Percentiles rank a stretch among this genome's conserved stretches.
These are phyloP conservation scores for Caenorhabditis becei DNA, from an alignment of 2,888 invertebrate species.

Conservation along the genomic window DNA sequence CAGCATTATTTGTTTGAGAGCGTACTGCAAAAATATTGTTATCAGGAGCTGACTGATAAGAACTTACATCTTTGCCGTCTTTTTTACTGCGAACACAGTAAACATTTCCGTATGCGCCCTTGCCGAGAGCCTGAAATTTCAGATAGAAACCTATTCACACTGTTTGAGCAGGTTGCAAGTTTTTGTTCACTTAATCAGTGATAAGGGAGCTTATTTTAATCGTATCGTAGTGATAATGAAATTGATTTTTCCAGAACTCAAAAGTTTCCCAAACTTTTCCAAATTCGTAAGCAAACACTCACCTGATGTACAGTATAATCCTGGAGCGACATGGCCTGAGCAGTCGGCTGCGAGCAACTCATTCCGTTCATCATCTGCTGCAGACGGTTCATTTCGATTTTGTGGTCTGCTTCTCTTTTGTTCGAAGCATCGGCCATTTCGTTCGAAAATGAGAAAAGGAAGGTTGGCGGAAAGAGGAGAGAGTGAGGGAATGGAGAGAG, in stretches of 20 bases:
- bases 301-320: slow-evolving; percentile 39
- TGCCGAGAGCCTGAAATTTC: slow-evolving; percentile 71
- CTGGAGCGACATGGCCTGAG: neutral
- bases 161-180: neutral
- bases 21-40: slow-evolving; percentile 82
- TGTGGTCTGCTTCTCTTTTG: neutral
- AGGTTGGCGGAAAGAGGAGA: neutral
- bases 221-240: too few relatives aligned
- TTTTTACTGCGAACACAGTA: slow-evolving; percentile 58
- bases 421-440: neutral
- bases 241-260: too few relatives aligned
- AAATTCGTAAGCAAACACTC: neutral
- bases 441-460: too few relatives aligned
- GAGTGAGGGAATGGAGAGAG: slow-evolving; percentile 2
- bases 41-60: neutral
- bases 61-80: slow-evolving; percentile 62
- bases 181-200: too few relatives aligned
- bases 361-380: slow-evolving; percentile 51
- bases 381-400: slow-evolving; percentile 26
- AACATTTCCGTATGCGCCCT: slow-evolving; percentile 76
- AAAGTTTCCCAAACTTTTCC: too few relatives aligned
- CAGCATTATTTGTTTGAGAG: slow-evolving; percentile 94
- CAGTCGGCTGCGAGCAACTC: slow-evolving; percentile 20
- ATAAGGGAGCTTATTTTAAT: too few relatives aligned
- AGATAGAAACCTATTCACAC: too few relatives aligned